Evolutionary conservation across 2,888 invertebrate genomes (phyloP).

Genomic region (Temnothorax unifasciatus): DNA sequence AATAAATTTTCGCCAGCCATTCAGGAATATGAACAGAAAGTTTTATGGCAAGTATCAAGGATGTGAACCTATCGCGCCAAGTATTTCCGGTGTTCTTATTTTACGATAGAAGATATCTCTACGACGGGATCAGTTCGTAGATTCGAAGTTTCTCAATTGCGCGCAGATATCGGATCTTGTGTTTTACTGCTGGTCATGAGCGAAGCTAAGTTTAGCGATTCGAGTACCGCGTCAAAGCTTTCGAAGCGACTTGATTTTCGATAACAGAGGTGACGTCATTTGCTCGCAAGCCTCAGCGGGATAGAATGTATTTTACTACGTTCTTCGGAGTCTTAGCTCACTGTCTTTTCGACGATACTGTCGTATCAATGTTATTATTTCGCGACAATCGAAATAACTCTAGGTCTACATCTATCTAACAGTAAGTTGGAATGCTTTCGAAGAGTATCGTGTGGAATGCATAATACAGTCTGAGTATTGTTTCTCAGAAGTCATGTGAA

Average conservation of each 20-base stretch:
- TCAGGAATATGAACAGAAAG: constrained; percentile 17
- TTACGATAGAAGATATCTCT: constrained; percentile 30
- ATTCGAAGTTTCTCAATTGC: constrained; percentile 48
- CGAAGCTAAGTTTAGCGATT: constrained; percentile 50
- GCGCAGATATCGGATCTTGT: constrained; percentile 50
- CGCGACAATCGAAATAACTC: constrained; percentile 28
- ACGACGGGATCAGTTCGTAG: constrained; percentile 23
- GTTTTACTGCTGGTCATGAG: constrained; percentile 47
- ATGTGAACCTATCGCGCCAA: constrained; percentile 12
- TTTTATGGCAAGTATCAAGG: not conserved
- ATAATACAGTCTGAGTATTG: constrained; percentile 18
- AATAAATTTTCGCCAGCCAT: constrained; percentile 19
- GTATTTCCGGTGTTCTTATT: constrained; percentile 36
- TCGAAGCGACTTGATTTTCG: constrained; percentile 48
- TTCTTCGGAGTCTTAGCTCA: constrained; percentile 18
- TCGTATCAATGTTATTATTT: constrained; percentile 27
- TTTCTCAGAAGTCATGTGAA: constrained; percentile 12
- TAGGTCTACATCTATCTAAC: not conserved
- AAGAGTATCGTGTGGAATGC: constrained; percentile 22
- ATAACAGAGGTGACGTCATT: constrained; percentile 48
- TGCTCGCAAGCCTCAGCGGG: constrained; percentile 33
- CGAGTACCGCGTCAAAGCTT: constrained; percentile 47
- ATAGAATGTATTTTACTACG: constrained; percentile 31
- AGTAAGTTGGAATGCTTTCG: not conserved
- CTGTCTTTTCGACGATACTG: constrained; percentile 8